Base-by-base conservation (phyloP, 2,888 invertebrate species). In the Polyommatus icarus region DNA sequence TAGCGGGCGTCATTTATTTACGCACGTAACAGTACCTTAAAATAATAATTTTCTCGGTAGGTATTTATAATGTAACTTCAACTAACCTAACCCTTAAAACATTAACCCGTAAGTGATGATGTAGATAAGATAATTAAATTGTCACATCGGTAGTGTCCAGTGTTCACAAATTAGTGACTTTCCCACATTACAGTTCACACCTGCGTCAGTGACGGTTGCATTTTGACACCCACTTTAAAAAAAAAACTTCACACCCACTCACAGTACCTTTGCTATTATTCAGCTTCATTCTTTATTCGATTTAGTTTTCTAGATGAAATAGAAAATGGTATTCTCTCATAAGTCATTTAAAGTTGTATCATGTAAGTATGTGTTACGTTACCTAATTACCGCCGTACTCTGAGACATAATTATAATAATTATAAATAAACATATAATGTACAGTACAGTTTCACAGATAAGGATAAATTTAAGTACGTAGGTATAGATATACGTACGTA, bases 121-220 rank as follows among this genome's bases (percentile, higher is more conserved):
- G 67, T 6, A 67, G 67, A 67, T 67, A 67, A 29, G 15, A 12
- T 67, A 67, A 67, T 67, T 67, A 67, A 67, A 67, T 67, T 32
- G 67, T 67, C 67, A 67, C 67, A 61, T 61, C 67, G 18, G 67
- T 67, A 67, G 7, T 29, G 67, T 67, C 29, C 67, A 29, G 29
- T 15, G 67, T 67, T 67, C 67, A 67, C 67, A 67, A 67, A 67
- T 67, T 67, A 24, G 67, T 67, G 67, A 67, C 67, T 67, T 67
- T 67, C 67, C 67, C 67, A 67, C 29, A 67, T 20, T 1, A 24
- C 20, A 5, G 12, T 8, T 4, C 10, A n/a, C 61, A 61, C 59
- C 59, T 61, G 67, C 5, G 29, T 29, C 6, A 1, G 18, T 15
- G 67, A 32, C 67, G 67, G 67, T 67, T 67, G 32, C 67, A 15